A percentile compares a stretch with the other conserved stretches of the same genome.
These are phyloP conservation scores for Cyrtodaria siliqua DNA, from an alignment of 2,888 invertebrate genomes.

Conservation along the genomic window DNA sequence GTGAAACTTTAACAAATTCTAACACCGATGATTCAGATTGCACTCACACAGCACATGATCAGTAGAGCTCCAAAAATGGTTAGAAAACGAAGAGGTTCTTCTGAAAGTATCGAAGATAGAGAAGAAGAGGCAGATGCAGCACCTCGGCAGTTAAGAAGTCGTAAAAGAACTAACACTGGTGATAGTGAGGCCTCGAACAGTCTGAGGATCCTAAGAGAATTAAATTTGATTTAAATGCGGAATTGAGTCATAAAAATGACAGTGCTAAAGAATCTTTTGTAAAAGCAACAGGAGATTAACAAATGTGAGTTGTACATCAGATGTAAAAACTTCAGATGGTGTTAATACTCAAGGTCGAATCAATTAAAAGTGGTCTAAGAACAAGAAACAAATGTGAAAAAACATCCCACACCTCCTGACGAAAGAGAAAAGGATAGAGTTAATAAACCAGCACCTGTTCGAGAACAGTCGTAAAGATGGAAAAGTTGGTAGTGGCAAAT, in stretches of 20 bases:
- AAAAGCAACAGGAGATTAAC: constrained; percentile 31
- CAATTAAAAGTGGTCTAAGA: constrained; percentile 65
- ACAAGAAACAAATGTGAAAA: constrained; percentile 62
- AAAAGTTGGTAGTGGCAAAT: constrained; percentile 38
- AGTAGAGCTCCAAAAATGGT: too few species aligned
- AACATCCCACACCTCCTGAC: constrained; percentile 27
- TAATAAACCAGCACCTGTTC: constrained; percentile 37
- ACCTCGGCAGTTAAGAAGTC: constrained; percentile 54
- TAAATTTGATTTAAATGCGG: constrained; percentile 46
- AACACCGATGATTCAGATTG: too few species aligned
- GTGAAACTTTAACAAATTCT: too few species aligned
- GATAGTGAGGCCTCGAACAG: constrained; percentile 42
- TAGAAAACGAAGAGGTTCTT: constrained; percentile 9
- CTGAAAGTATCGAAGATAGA: constrained; percentile 48
- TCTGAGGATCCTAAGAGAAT: constrained; percentile 52
- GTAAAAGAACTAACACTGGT: constrained; percentile 59
- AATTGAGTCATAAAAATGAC: constrained; percentile 34
- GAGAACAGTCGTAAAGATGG: constrained; percentile 59
- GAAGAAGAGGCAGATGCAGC: constrained; percentile 26
- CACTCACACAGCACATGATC: too few species aligned
- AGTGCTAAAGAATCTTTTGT: constrained; percentile 44
- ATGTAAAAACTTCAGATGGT: constrained; percentile 10
- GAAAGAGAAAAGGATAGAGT: constrained; percentile 56
- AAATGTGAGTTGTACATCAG: constrained; percentile 23
- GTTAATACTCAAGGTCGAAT: constrained; percentile 51